Conservation (phyloP, 2,888 invertebrate genomes). For the Himalopsyche japonica region DNA sequence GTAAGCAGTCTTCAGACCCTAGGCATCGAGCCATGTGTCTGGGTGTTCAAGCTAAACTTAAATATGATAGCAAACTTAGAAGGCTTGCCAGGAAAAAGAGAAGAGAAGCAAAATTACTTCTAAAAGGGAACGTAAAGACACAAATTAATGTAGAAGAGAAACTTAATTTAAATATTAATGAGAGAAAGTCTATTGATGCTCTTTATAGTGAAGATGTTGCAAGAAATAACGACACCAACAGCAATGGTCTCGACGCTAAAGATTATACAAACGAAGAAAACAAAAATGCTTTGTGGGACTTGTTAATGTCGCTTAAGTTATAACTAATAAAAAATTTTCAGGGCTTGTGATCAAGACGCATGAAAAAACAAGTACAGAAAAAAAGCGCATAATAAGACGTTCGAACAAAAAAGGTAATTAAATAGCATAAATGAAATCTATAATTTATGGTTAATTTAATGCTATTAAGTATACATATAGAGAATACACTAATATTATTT, state of each 20-base stretch:
- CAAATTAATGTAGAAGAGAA: neutral
- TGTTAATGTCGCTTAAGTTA: neutral
- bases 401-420: too few species aligned
- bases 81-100: neutral
- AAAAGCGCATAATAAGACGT: too few species aligned
- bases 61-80: constrained; percentile 53
- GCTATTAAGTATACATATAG: accelerated
- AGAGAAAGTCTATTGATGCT: too few species aligned
- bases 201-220: too few species aligned
- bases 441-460: too few species aligned
- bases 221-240: too few species aligned
- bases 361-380: too few species aligned
- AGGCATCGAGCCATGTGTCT: constrained; percentile 79
- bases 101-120: neutral
- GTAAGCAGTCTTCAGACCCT: constrained; percentile 57
- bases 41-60: constrained; percentile 84
- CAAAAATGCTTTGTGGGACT: neutral
- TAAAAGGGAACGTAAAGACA: neutral
- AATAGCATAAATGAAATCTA: too few species aligned
- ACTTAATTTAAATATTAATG: too few species aligned
- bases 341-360: neutral
- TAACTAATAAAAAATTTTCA: neutral
- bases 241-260: neutral
- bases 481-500: too few species aligned
- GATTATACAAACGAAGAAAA: neutral